A percentile compares a stretch with the other conserved stretches of the same genome.
Evolutionary conservation across 2,113 vertebrate genomes (phyloP).

Genomic region (Microcebus murinus): DNA sequence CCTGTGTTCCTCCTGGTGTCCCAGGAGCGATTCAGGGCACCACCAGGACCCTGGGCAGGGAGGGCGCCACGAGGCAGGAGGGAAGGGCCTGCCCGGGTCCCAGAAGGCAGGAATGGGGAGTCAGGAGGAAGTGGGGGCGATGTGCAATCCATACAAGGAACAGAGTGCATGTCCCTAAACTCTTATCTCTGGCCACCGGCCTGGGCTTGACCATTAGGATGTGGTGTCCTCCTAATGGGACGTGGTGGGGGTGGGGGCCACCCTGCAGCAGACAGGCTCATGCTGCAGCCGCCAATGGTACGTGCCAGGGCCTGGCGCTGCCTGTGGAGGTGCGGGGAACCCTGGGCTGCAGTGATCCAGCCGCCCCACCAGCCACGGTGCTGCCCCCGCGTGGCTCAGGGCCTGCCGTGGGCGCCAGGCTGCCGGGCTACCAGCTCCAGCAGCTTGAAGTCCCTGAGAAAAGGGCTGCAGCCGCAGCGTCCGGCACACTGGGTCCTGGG

Average conservation of each 20-base stretch:
- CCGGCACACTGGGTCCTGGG: not conserved
- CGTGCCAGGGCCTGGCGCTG: not conserved
- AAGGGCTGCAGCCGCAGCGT: not conserved
- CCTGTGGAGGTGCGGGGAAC: not conserved
- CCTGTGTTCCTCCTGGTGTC: not conserved
- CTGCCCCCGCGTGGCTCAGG: not conserved
- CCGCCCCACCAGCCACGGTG: rapidly evolving
- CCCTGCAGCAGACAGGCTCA: not conserved
- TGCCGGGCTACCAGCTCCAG: not conserved
- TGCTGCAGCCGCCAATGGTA: not conserved
- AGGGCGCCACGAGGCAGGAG: not conserved
- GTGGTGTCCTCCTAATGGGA: too few species aligned
- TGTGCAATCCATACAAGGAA: too few species aligned
- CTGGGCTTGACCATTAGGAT: not conserved
- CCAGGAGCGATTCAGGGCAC: not conserved
- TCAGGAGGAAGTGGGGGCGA: not conserved
- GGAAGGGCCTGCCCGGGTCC: not conserved
- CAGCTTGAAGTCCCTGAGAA: too few species aligned
- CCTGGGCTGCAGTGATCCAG: not conserved
- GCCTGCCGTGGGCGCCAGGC: not conserved
- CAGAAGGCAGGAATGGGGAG: not conserved
- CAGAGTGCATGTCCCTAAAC: too few species aligned
- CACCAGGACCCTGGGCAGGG: not conserved
- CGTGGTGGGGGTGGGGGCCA: not conserved
- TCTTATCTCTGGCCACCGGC: not conserved